Evolutionary conservation across 2,888 invertebrate species (phyloP).

Genomic region (Standfussiana lucernea): DNA sequence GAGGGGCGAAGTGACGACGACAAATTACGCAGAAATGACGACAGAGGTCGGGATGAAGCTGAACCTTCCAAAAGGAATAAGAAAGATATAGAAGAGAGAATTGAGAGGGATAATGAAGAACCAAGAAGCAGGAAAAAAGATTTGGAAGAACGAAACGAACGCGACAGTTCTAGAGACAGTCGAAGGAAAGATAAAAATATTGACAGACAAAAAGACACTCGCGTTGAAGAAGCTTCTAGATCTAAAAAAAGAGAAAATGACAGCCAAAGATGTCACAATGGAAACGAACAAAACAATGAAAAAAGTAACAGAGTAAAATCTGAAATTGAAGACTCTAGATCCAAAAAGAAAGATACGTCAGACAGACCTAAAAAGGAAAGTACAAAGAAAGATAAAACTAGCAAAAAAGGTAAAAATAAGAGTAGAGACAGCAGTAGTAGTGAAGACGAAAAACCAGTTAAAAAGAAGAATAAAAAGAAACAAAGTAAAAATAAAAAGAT

Average conservation of each 20-base stretch:
- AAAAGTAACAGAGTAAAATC: constrained; percentile 40
- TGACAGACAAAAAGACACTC: constrained; percentile 51
- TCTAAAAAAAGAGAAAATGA: constrained; percentile 41
- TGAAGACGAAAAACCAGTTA: constrained; percentile 34
- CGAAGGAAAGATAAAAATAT: constrained; percentile 61
- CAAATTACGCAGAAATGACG: constrained; percentile 53
- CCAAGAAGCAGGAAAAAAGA: constrained; percentile 54
- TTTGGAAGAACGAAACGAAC: constrained; percentile 35
- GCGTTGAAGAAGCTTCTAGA: constrained; percentile 36
- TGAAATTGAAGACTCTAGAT: constrained; percentile 46
- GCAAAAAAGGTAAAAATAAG: constrained; percentile 59
- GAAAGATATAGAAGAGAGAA: constrained; percentile 53
- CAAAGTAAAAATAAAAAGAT: constrained; percentile 28
- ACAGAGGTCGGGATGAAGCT: constrained; percentile 49
- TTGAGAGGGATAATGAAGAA: constrained; percentile 53
- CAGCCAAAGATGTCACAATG: constrained; percentile 35
- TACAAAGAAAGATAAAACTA: constrained; percentile 66
- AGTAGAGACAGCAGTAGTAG: constrained; percentile 31
- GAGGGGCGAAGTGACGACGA: constrained; percentile 48
- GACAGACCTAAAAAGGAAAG: constrained; percentile 27
- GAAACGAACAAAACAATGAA: constrained; percentile 31
- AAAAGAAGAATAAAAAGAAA: constrained; percentile 32
- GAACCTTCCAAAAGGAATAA: constrained; percentile 52
- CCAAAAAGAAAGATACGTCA: constrained; percentile 48
- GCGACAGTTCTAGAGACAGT: constrained; percentile 49